Evolutionary conservation across 2,888 invertebrate genomes (phyloP).

Genomic region (Netelia melanura): DNA sequence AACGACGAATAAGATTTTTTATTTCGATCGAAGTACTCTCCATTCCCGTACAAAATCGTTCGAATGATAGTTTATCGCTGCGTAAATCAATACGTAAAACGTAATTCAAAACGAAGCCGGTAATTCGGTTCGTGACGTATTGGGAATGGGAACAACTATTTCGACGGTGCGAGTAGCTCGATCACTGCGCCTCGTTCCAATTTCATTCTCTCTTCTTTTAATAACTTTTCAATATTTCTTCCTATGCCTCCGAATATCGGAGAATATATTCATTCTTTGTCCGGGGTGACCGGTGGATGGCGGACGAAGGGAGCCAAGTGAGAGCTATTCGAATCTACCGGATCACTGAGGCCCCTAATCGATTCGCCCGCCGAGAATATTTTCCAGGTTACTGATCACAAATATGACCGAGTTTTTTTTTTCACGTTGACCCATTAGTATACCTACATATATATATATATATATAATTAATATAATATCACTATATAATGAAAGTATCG

Average conservation of each 20-base stretch:
- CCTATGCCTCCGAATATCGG: neutral
- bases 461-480: neutral
- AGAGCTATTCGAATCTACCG: neutral
- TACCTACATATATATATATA: neutral
- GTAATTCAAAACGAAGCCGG: neutral
- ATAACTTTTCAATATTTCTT: neutral
- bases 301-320: constrained; percentile 21
- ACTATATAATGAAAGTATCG: no score
- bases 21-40: no score
- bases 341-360: neutral
- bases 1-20: neutral
- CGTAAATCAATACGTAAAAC: neutral
- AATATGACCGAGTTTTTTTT: neutral
- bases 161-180: neutral
- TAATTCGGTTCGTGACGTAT: constrained; percentile 23
- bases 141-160: neutral
- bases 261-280: constrained; percentile 1
- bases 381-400: constrained; percentile 39
- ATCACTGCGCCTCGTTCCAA: neutral
- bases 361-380: constrained; percentile 28
- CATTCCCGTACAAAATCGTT: no score
- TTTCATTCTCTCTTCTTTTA: neutral
- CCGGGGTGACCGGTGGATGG: neutral
- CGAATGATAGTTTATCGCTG: neutral
- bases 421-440: no score